Evolutionary conservation across 92 coral and sea anemone species (phyloP), one percentile per base, ranked within the genome.

Genomic region (Parazoanthus darwini): DNA sequence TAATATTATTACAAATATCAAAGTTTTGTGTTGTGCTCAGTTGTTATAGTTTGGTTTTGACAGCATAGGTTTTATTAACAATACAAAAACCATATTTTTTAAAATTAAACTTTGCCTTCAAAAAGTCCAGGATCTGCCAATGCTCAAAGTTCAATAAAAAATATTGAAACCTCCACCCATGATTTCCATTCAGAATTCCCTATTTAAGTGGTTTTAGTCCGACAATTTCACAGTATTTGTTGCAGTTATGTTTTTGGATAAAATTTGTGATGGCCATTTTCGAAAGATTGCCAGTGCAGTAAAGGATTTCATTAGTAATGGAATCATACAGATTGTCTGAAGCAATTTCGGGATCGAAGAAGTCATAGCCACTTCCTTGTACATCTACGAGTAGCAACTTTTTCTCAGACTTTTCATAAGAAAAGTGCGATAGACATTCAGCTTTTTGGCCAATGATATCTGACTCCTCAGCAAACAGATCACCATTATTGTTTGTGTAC

Each of bases 261-360:
- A 89, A 89, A 23, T 39, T 83, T 46, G 42, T 50, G 8, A 89
- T 89, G 22, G 91, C 91, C 58, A 43, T 56, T 26, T 66, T 77
- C 67, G 88, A 89, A 9, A 89, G 82, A 77, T 89, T 89, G 38
- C 91, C 91, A 59, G 78, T 80, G 68, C 88, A 82, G 75, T 72
- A 89, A 23, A 89, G 82, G 0, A 88, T 59, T 86, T 79, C 82
- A 48, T 79, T 79, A 46, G 82, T 79, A 18, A 35, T 68, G 82
- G 74, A 71, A 84, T 82, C 88, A 88, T 33, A 42, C 56, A 82
- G 88, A 50, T 89, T 87, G 56, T 25, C 85, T n/a, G 89, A 89
- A 66, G 91, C 88, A 67, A 83, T 89, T 89, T 89, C 88, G 5
- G 88, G 88, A 67, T 89, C 91, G 25, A 74, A 89, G 58, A 89